Base-by-base conservation (phyloP, 2,888 invertebrate species). In the Yponomeuta sedellus region DNA sequence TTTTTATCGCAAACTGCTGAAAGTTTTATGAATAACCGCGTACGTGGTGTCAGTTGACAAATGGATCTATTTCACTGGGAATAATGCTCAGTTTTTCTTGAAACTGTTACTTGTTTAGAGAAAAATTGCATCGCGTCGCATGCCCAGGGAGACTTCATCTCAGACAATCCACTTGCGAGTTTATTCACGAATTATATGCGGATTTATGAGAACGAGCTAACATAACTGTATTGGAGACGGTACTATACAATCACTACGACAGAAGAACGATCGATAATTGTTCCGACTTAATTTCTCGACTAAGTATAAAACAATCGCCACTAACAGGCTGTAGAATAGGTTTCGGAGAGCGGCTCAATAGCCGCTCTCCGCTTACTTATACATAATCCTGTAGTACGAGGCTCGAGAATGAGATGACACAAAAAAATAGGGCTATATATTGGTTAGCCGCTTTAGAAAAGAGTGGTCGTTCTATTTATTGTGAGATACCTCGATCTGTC, bases 91-190 rank as follows among this genome's bases (percentile, higher is more conserved):
- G 16, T 4, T 16, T 12, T 16, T 52, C 44, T 52, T 52, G 44
- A 52, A 52, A 16, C 44, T 52, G 44, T 52, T 52, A 52, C 44
- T 52, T 52, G 44, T 52, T 52, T 52, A 52, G 44, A 52, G 44
- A 52, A 52, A 52, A 52, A 52, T 52, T 52, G 44, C 44, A 52
- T 52, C 44, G 44, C 44, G 44, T 52, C 44, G 44, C 16, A 52
- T 52, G 16, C 44, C 44, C 44, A 5, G 4, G 16, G 44, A 8
- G 44, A 52, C 16, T 52, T 52, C 16, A 52, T 12, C 44, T 12
- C 44, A 52, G 44, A 52, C 44, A 52, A 52, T 52, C 44, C 44
- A 52, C 44, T 52, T 52, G 44, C 44, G 44, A 52, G 44, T 52
- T 52, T 52, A 52, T 52, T 52, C 44, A 52, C 44, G 44, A 52